Percentiles rank a stretch among this genome's conserved stretches.
Evolutionary conservation across 2,888 invertebrate species (phyloP).

Genomic region (Cerceris ruficornis): DNA sequence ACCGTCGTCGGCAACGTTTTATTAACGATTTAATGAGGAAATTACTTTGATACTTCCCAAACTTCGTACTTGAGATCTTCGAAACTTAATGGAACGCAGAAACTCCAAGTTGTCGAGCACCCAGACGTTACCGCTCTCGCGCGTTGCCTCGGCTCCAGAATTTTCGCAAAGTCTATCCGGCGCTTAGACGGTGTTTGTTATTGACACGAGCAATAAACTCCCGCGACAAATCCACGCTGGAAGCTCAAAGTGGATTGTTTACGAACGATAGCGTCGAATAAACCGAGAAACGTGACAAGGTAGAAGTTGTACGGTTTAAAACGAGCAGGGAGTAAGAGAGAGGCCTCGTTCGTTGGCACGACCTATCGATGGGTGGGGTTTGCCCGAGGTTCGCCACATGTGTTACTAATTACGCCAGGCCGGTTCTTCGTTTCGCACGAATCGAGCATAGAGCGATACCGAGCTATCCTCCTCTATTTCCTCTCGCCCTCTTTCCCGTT

Average conservation of each 20-base stretch:
- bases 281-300: constrained; percentile 16
- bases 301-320: background rate
- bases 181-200: no score
- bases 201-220: no score
- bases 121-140: no score
- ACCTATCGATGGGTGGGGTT: constrained; percentile 64
- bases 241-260: background rate
- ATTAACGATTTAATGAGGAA: no score
- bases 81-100: background rate
- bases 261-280: background rate
- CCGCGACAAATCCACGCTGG: no score
- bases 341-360: constrained; percentile 42
- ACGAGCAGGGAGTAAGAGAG: constrained; percentile 18
- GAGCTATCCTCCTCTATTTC: constrained; percentile 30
- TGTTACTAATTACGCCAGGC: constrained; percentile 68
- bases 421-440: constrained; percentile 46
- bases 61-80: background rate
- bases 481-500: background rate
- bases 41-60: no score
- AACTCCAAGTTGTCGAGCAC: no score
- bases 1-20: no score
- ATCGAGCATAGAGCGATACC: constrained; percentile 42
- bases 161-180: no score
- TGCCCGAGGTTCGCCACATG: constrained; percentile 60
- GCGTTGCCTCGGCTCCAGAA: no score